Evolutionary conservation across 2,888 invertebrate genomes (phyloP), one percentile per base, ranked within the genome.

Genomic region (Tipula confusa): DNA sequence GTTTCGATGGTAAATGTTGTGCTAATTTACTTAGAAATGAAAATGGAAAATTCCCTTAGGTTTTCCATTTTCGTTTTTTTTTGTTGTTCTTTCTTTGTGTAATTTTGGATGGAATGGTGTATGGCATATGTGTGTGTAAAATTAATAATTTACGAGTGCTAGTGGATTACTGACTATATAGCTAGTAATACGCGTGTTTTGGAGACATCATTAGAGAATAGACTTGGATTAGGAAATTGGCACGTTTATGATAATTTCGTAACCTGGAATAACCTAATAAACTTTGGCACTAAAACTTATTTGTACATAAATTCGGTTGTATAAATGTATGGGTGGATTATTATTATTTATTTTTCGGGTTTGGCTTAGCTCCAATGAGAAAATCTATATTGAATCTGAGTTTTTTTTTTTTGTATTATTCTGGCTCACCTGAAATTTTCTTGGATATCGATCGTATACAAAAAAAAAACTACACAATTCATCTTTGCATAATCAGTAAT

Each of bases 1-100:
- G 64, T 64, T 64, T 64, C 64, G 64, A 24, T 64, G 18, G 64
- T 64, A 43, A 43, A 64, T 64, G 64, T 18, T 64, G 64, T 64
- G 64, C 64, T 64, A 64, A 64, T 64, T 64, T 64, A 64, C 64
- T 64, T 64, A 64, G 48, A 24, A 64, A 64, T 64, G 64, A 9
- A 64, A 64, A 64, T 64, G 24, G 64, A 64, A 64, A 64, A 64
- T 64, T 64, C 64, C 64, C 64, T 64, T 9, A 64, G 64, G 64
- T 64, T 64, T 64, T 24, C 18, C 18, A 24, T 18, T 64, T 64
- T 48, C n/a, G n/a, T 48, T 48, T 18, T n/a, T n/a, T 33, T 9
- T 33, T 38, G 13, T 38, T 38, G 13, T 38, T 38, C n/a, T 43
- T 64, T 18, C 18, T 0, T 64, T 2, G 64, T 64, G 64, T 64